Evolutionary conservation across 2,888 invertebrate genomes (phyloP), one percentile per base, ranked within the genome.

Genomic region (Drosophila hamatofila): DNA sequence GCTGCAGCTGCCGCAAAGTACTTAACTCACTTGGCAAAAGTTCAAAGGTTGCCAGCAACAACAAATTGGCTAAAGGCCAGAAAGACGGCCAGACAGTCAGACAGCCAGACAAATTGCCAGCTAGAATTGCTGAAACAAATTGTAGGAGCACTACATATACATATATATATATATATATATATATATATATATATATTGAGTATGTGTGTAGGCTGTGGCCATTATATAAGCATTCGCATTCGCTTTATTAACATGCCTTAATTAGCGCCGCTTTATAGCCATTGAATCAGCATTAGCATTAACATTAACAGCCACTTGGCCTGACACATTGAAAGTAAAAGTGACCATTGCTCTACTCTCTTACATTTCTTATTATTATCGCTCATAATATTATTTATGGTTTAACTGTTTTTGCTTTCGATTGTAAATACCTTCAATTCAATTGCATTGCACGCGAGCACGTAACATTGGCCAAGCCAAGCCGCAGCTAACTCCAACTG

Each of bases 391-490:
- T 52, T 70, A 68, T 72, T 30, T 30, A 30, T 30, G 30, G 76
- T 71, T 78, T 72, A 76, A 76, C 70, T 59, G 68, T 72, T 70
- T 72, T 72, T 66, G 75, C 82, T 81, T 78, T 72, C 74, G 67
- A 78, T 27, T 64, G 70, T 81, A 78, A 83, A 78, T 69, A 69
- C 72, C 87, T 67, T 69, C 80, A 80, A 87, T 87, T 83, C 80
- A 72, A 86, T 75, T 75, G 65, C 75, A 67, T 23, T 39, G 66
- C 59, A 61, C 72, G 57, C 49, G 23, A 64, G 74, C 86, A 84
- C 85, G 87, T 87, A 84, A 79, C 84, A 64, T 82, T 87, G 80
- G 82, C 76, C 79, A 83, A 80, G 74, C 56, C 49, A 37, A 37
- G 39, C 51, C 3, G 0, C 23, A 81, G 74, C 58, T 41, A 49